Base-by-base conservation (phyloP, 2,113 vertebrate genomes). In the Hemiscyllium ocellatum region DNA sequence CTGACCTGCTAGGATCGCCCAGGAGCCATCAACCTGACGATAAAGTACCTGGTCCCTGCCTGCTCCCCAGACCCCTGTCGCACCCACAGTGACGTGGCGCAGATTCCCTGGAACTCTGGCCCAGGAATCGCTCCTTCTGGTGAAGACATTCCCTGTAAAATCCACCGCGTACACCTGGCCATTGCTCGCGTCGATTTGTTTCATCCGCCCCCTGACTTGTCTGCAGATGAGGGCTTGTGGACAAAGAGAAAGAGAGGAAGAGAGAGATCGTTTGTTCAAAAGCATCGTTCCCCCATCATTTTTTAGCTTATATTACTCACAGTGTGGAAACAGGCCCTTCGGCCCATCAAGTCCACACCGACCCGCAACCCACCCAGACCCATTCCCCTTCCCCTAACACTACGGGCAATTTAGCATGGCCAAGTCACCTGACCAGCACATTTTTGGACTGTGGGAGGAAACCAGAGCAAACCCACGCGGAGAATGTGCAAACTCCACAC, bases 151-250 rank as follows among this genome's bases (percentile, higher is more conserved):
- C 2, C 76, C 76, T 3, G 2, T 7, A 3, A n/a, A 37, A 80
- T 37, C 76, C 76, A 80, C 76, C 0, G 33, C 76, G 17, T 15
- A 83, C 3, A 83, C 80, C 15, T 83, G 80, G 0, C 80, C 80
- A 83, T 83, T 83, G 50, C 87, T 33, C 2, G 87, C 52, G 3
- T 90, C 87, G 13, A 90, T 90, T 4, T 90, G 87, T 13, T 33
- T 61, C 50, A 90, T 10, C 0, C 0, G 10, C 0, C 87, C 87
- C 0, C 0, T 0, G 26, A 90, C 0, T 1, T 7, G 26, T 1
- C 4, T 61, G 24, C 87, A 90, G 52, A 61, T 61, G 3, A 90
- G 87, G 4, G 26, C 87, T 47, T 90, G 85, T 20, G 13, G 42
- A 47, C 3, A 6, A 22, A 37, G 78, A 37, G 2, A 22, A 22